Conservation (phyloP, 2,797 vertebrate genomes). For the Arrhamphus sclerolepis region DNA sequence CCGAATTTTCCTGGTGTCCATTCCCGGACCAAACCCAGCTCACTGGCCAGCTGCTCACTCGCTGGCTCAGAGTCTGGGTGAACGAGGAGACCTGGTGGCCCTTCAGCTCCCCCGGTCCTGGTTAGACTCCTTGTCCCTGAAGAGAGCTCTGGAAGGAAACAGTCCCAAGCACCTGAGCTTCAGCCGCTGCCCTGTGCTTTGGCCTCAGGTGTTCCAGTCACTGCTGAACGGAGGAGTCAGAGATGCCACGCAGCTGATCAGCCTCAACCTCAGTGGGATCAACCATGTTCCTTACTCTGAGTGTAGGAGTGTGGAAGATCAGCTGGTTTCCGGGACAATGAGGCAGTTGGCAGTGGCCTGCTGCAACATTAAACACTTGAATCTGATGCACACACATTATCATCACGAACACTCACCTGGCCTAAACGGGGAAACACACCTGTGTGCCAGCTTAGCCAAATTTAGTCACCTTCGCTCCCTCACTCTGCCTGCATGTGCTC, state of each 20-base stretch:
- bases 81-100: conserved; percentile 86
- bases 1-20: conserved; percentile 90
- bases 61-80: conserved; percentile 85
- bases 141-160: conserved; percentile 88
- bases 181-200: conserved; percentile 88
- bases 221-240: conserved; percentile 80
- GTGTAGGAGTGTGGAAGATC: conserved; percentile 84
- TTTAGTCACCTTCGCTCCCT: conserved; percentile 85
- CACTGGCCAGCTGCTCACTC: conserved; percentile 85
- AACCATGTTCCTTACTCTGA: conserved; percentile 86
- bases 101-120: conserved; percentile 93
- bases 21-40: conserved; percentile 88
- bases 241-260: conserved; percentile 85
- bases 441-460: conserved; percentile 87
- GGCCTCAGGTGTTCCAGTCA: conserved; percentile 86
- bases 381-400: conserved; percentile 94
- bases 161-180: conserved; percentile 93
- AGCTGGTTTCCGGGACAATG: conserved; percentile 85
- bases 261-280: conserved; percentile 93
- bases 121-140: conserved; percentile 88
- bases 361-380: conserved; percentile 87
- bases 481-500: conserved; percentile 89
- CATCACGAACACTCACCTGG: conserved; percentile 79
- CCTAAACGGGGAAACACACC: conserved; percentile 79
- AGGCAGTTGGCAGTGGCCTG: conserved; percentile 85